These are phyloP conservation scores for Polypterus bichir DNA, from an alignment of 2,113 vertebrate genomes.

Conservation along the genomic window DNA sequence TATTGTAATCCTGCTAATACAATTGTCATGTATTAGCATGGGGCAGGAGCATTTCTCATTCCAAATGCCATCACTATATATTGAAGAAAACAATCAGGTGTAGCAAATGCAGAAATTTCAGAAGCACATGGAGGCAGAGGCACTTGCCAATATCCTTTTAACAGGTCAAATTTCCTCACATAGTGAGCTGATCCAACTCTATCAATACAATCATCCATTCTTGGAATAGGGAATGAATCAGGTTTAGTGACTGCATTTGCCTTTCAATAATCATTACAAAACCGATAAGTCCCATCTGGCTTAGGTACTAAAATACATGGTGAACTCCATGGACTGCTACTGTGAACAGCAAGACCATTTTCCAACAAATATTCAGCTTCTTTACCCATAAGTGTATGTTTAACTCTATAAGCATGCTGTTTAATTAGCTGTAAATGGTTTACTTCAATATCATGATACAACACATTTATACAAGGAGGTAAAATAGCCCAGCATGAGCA, in stretches of 20 bases:
- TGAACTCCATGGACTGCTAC: constrained; percentile 3
- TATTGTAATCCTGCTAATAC: too few species aligned
- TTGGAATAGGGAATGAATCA: constrained; percentile 4
- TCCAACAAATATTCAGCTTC: constrained; percentile 8
- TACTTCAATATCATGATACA: constrained; percentile 3
- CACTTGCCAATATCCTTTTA: constrained; percentile 6
- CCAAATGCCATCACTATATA: constrained; percentile 4
- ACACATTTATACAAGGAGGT: not conserved
- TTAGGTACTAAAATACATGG: too few species aligned
- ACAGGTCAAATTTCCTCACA: constrained; percentile 11
- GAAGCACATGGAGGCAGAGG: not conserved
- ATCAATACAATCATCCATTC: constrained; percentile 4
- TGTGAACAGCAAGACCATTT: not conserved
- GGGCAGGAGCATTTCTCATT: constrained; percentile 4
- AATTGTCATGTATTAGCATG: not conserved
- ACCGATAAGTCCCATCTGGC: too few species aligned
- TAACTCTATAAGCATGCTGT: constrained; percentile 14
- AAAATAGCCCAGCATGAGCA: not conserved
- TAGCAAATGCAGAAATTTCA: constrained; percentile 9
- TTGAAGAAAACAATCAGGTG: not conserved
- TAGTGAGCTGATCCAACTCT: not conserved
- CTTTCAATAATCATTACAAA: constrained; percentile 4
- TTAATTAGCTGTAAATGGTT: constrained; percentile 1
- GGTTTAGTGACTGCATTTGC: not conserved
- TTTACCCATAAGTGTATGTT: not conserved